Base-by-base conservation (phyloP, 37 sponge, comb jelly and placozoan species). In the Dysidea cf. avara region DNA sequence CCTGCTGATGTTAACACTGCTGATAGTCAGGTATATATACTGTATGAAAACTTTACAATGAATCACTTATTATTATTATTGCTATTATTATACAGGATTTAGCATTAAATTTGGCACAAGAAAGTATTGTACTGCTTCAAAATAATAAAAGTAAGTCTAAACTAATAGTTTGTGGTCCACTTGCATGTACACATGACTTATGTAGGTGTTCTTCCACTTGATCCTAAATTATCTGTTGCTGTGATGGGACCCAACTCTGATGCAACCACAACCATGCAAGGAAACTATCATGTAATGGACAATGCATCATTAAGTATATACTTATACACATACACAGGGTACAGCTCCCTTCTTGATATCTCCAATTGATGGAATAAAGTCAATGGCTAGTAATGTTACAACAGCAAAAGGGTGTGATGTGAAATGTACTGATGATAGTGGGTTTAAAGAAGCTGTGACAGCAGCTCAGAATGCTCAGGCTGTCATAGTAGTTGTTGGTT, bases 231-330 rank as follows among this genome's bases (percentile, higher is more conserved):
- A 14, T 81, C 55, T 17, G 78, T 85, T 20, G 86, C 86, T n/a
- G 58, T 90, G 61, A 81, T 90, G 74, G 86, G 91, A 18, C 90
- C 90, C 24, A 84, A 90, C 34, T 49, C 64, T 6, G 67, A 80
- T 38, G 90, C 86, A 39, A 90, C 85, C 18, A 48, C 9, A 7
- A 78, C 81, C 47, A 90, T 90, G 90, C 85, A 90, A 65, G 90
- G 86, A 6, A 90, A 89, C 69, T 89, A 89, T 58, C 43, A 83
- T 39, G 89, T 88, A 78, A n/a, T n/a, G n/a, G n/a, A n/a, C n/a
- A n/a, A n/a, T n/a, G n/a, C n/a, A n/a, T n/a, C n/a, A n/a, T n/a
- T n/a, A n/a, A n/a, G n/a, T n/a, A n/a, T n/a, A n/a, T n/a, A n/a
- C 17, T 66, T 3, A 21, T 54, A 2, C 24, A 54, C 24, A 54